phyloP scores from a whole-genome alignment of 2,797 vertebrate species.

The Halcyon smyrnensis region DNA sequence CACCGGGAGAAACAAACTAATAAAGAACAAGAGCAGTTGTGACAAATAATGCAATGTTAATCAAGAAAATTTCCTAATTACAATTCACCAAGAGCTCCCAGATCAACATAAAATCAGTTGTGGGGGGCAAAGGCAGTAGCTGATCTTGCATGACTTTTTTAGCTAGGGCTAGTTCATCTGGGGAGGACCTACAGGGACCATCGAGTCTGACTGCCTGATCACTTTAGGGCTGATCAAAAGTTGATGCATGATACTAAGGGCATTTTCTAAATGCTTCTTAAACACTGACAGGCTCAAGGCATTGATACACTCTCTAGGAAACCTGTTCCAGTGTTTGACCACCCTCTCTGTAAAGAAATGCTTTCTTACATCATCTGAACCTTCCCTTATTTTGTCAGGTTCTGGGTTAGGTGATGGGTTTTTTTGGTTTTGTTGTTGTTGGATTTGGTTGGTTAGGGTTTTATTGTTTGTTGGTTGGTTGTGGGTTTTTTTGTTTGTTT shows the following conservation, averaged over 20 bases:
- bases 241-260: not conserved
- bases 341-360: not conserved
- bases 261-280: not conserved
- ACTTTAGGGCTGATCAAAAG: not conserved
- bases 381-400: not conserved
- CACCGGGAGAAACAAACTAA: not conserved
- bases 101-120: not conserved
- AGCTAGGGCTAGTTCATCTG: not conserved
- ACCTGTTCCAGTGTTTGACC: not conserved
- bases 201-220: not conserved
- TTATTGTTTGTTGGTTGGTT: no score
- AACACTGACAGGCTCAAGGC: no score
- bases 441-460: no score
- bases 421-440: no score
- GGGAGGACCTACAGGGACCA: not conserved
- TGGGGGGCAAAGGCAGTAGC: accelerated
- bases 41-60: not conserved
- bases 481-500: no score
- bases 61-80: not conserved
- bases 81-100: not conserved
- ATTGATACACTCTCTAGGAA: not conserved
- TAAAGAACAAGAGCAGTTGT: not conserved
- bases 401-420: no score
- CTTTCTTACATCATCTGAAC: not conserved
- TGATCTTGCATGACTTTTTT: not conserved